phyloP scores from a whole-genome alignment of 1,140 invertebrate genomes.

The Ooceraea biroi region DNA sequence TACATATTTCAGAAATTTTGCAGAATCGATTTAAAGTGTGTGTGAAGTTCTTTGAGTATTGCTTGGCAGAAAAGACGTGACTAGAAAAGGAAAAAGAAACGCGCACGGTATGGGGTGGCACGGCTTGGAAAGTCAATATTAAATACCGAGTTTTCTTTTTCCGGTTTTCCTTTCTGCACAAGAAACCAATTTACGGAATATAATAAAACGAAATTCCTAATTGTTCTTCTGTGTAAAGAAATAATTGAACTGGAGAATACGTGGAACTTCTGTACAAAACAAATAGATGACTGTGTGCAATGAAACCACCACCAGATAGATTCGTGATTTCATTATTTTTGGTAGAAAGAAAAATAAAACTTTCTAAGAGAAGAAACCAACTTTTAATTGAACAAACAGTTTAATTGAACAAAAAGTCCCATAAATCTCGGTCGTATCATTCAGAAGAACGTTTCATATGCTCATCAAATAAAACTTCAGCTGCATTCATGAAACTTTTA shows the following conservation, averaged over 20 bases:
- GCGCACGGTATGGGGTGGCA: too few species aligned
- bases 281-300: not conserved
- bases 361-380: not conserved
- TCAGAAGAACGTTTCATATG: not conserved
- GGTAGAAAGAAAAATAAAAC: too few species aligned
- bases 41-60: too few species aligned
- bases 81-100: constrained; percentile 26
- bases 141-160: too few species aligned
- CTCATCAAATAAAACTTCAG: not conserved
- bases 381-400: too few species aligned
- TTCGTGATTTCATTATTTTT: constrained; percentile 6
- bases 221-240: not conserved
- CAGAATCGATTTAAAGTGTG: constrained; percentile 1
- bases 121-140: constrained; percentile 39
- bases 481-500: constrained; percentile 11
- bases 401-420: too few species aligned
- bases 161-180: not conserved
- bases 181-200: not conserved
- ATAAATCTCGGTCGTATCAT: constrained; percentile 3
- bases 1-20: constrained; percentile 2
- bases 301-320: not conserved
- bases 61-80: not conserved
- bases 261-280: not conserved
- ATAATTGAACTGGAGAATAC: not conserved
- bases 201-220: not conserved